A percentile compares a stretch with the other conserved stretches of the same genome.
Conservation (phyloP, 2,888 invertebrate species). For the Drosophila buzzatii region DNA sequence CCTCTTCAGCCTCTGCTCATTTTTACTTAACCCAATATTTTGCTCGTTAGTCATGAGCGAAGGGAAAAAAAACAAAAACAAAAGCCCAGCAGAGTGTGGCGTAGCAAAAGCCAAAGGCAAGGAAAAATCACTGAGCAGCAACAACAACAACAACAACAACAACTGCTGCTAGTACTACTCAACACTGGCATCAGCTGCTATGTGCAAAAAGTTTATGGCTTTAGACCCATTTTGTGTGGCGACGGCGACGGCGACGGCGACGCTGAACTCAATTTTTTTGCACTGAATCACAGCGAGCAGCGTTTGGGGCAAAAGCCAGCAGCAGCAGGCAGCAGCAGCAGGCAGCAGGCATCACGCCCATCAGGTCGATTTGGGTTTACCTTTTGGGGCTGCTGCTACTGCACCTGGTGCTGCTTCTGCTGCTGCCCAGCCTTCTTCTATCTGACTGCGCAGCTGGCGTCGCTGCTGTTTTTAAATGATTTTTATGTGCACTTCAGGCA, state of each 20-base stretch:
- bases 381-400: slow-evolving; percentile 33
- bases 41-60: slow-evolving; percentile 71
- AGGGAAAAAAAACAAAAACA: slow-evolving; percentile 56
- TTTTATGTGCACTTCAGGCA: slow-evolving; percentile 76
- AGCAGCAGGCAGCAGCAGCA: slow-evolving; percentile 1
- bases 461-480: slow-evolving; percentile 77
- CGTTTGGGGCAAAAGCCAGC: neutral
- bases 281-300: slow-evolving; percentile 61
- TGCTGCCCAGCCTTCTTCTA: slow-evolving; percentile 16
- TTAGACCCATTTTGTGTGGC: slow-evolving; percentile 80
- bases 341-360: slow-evolving; percentile 15
- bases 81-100: slow-evolving; percentile 70
- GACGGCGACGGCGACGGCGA: slow-evolving; percentile 37
- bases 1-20: neutral
- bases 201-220: slow-evolving; percentile 80
- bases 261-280: slow-evolving; percentile 70
- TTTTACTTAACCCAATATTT: slow-evolving; percentile 79
- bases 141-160: slow-evolving; percentile 43
- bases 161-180: slow-evolving; percentile 41
- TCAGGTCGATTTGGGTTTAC: slow-evolving; percentile 50
- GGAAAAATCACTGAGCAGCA: slow-evolving; percentile 74
- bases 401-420: slow-evolving; percentile 5
- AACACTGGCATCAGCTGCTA: slow-evolving; percentile 73
- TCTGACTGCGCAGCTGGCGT: slow-evolving; percentile 40
- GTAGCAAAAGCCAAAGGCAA: slow-evolving; percentile 79